Evolutionary conservation across 2,113 vertebrate genomes (phyloP).

Genomic region (Eolophus roseicapilla): DNA sequence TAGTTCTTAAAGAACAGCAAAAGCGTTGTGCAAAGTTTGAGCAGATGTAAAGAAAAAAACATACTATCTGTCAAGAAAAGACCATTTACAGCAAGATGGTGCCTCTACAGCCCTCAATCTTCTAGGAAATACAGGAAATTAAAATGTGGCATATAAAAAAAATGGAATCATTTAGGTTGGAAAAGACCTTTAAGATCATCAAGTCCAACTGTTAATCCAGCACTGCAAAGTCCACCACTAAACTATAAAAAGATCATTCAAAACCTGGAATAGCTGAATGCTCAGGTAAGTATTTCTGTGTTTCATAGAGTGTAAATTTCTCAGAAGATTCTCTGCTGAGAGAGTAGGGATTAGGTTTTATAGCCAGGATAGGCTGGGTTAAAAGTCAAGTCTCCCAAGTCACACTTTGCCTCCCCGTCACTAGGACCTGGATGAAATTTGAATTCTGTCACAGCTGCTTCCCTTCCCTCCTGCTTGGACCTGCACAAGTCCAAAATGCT

Average conservation of each 20-base stretch:
- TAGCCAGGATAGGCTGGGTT: neutral
- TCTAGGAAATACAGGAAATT: neutral
- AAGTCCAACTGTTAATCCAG: neutral
- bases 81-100: neutral
- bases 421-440: neutral
- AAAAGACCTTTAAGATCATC: neutral
- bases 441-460: neutral
- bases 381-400: neutral
- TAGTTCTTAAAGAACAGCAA: neutral
- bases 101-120: neutral
- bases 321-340: neutral
- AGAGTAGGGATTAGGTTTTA: neutral
- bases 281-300: neutral
- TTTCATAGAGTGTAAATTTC: neutral
- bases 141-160: neutral
- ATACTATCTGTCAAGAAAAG: neutral
- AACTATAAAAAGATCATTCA: neutral
- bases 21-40: neutral
- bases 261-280: neutral
- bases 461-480: neutral
- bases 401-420: neutral
- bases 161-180: neutral
- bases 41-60: neutral
- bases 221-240: neutral
- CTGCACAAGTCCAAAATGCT: neutral